Base-by-base conservation (phyloP, 2,888 invertebrate genomes). In the Ditylenchus weischeri region DNA sequence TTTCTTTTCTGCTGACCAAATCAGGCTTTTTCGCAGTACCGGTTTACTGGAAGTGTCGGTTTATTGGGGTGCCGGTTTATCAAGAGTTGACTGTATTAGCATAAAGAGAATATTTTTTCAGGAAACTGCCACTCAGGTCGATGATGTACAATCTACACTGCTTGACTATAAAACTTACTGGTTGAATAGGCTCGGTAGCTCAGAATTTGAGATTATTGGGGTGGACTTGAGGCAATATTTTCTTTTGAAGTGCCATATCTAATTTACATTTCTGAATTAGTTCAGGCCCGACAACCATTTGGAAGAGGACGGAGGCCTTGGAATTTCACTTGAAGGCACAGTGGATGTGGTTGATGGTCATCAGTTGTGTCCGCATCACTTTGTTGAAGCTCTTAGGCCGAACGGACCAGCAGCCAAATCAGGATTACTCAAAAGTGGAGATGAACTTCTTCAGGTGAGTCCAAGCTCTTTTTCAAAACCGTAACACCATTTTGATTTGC, bases 361-460 rank as follows among this genome's bases (percentile, higher is more conserved):
- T 67, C 96, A 43, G 43, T 92, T 95, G 57, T 88, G 95, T 68
- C 96, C 98, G 2, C 98, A 98, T 86, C 98, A 96, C 86, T 96
- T 95, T 85, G 95, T 98, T 83, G 89, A 96, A 76, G 71, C 74
- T 49, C 93, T 98, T 79, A 87, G 96, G 78, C 90, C 91, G n/a
- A 93, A 95, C 84, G 96, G 98, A 0, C 96, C 98, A 0, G 95
- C 98, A 2, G 96, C 95, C 7, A 89, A 90, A 75, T 93, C 93
- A 82, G 91, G 89, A 7, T 88, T 89, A 60, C 88, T 98, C 48
- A 88, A 89, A 75, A 92, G 93, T 18, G 95, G 95, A 0, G 98
- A 99, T 85, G 98, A 98, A 85, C 87, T 98, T 69, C 87, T 98
- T 70, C 88, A 89, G 86, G 88, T 88, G 84, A 7, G 11, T 61